Percentiles rank a stretch among this genome's conserved stretches.
phyloP scores from a whole-genome alignment of 2,888 invertebrate genomes.

The Torymus auratus region DNA sequence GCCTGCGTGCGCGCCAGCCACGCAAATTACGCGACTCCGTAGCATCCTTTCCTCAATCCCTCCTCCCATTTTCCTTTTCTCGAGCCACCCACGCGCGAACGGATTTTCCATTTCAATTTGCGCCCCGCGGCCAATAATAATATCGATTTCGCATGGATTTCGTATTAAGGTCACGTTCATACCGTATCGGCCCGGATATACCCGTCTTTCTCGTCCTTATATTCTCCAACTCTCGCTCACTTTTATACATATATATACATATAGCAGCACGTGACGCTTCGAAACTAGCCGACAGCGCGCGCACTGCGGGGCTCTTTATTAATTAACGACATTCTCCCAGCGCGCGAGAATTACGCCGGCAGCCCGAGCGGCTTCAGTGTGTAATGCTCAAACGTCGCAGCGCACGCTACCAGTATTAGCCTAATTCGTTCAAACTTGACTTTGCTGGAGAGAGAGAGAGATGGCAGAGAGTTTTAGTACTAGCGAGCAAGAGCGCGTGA shows the following conservation, averaged over 20 bases:
- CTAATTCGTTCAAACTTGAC: no score
- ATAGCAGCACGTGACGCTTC: not conserved
- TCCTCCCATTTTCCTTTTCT: no score
- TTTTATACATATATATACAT: no score
- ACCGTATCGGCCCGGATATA: slow-evolving; percentile 6
- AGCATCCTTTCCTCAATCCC: no score
- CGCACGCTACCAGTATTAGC: no score
- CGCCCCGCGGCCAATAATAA: not conserved
- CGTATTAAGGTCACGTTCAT: slow-evolving; percentile 18
- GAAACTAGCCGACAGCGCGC: slow-evolving; percentile 1
- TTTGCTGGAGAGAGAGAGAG: no score
- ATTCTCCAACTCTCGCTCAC: not conserved
- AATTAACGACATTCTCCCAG: slow-evolving; percentile 44
- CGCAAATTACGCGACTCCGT: no score
- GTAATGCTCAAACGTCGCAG: no score
- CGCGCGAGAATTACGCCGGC: slow-evolving; percentile 16
- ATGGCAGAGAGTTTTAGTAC: no score
- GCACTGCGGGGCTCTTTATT: slow-evolving; percentile 30
- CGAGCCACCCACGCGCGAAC: not conserved
- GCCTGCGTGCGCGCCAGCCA: no score
- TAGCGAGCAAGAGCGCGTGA: no score
- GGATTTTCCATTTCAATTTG: not conserved
- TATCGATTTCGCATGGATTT: slow-evolving; percentile 20
- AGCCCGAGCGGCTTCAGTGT: no score
- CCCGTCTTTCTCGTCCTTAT: not conserved